These are phyloP conservation scores for Thinocorus orbignyianus DNA, from an alignment of 2,113 vertebrate species.

Conservation along the genomic window DNA sequence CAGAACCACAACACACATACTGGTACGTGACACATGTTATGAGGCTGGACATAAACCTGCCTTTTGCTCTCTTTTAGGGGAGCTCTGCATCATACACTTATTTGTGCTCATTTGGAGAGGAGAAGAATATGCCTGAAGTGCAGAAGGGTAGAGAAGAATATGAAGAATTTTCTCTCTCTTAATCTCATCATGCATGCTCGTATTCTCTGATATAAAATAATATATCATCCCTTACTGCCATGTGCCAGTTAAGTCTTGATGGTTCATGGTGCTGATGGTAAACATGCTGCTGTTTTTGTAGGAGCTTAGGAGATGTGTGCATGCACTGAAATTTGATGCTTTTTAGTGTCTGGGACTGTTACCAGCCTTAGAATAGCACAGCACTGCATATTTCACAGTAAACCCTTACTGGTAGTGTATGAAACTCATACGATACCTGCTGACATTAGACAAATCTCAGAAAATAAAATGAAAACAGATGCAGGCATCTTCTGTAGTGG, in stretches of 20 bases:
- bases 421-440: background rate
- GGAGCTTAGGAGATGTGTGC: background rate
- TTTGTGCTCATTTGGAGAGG: background rate
- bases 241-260: too few species aligned
- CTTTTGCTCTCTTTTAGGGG: background rate
- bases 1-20: too few species aligned
- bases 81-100: background rate
- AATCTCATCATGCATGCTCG: background rate
- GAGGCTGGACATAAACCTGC: background rate
- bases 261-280: background rate
- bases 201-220: background rate
- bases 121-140: background rate
- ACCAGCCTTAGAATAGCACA: background rate
- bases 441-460: background rate
- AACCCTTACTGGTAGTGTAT: background rate
- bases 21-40: background rate
- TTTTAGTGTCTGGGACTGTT: background rate
- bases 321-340: background rate
- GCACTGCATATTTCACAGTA: background rate
- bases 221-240: background rate
- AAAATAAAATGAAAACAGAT: background rate
- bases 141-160: background rate
- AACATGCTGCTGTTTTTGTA: background rate
- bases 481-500: background rate
- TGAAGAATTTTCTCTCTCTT: background rate